Conservation (phyloP, 2,797 vertebrate species). For the Tadarida brasiliensis region DNA sequence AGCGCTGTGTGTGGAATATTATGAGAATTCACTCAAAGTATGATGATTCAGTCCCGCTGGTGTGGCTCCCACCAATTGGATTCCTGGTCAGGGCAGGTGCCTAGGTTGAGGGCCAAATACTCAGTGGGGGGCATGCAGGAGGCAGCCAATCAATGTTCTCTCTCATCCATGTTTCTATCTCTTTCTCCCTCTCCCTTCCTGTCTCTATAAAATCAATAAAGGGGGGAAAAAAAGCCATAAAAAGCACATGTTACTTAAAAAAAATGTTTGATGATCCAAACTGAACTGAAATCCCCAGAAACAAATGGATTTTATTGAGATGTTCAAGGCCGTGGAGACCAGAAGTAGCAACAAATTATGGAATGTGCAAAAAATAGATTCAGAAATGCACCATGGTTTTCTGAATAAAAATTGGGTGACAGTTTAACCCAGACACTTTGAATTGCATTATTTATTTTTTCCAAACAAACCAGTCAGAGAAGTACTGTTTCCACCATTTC, state of each 20-base stretch:
- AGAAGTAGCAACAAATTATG: background rate
- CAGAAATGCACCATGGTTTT: background rate
- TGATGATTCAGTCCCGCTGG: too few species aligned
- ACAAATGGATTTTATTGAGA: background rate
- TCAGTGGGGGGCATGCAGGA: too few species aligned
- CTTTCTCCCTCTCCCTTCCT: too few species aligned
- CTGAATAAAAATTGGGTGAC: background rate
- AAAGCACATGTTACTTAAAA: too few species aligned
- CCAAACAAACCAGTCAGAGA: background rate
- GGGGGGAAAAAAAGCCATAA: too few species aligned
- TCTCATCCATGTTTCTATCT: too few species aligned
- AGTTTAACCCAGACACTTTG: background rate
- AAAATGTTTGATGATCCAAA: background rate
- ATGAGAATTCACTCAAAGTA: background rate
- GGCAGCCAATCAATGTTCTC: too few species aligned
- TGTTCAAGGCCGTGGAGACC: background rate
- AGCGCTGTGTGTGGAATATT: background rate
- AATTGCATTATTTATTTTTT: background rate
- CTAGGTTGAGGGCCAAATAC: too few species aligned
- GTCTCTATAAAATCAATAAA: too few species aligned
- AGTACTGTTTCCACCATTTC: background rate
- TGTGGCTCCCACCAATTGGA: too few species aligned
- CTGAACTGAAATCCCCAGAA: background rate
- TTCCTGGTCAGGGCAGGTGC: too few species aligned
- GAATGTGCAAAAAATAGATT: background rate